Conservation (phyloP, 2,797 vertebrate species). For the Mustela erminea region DNA sequence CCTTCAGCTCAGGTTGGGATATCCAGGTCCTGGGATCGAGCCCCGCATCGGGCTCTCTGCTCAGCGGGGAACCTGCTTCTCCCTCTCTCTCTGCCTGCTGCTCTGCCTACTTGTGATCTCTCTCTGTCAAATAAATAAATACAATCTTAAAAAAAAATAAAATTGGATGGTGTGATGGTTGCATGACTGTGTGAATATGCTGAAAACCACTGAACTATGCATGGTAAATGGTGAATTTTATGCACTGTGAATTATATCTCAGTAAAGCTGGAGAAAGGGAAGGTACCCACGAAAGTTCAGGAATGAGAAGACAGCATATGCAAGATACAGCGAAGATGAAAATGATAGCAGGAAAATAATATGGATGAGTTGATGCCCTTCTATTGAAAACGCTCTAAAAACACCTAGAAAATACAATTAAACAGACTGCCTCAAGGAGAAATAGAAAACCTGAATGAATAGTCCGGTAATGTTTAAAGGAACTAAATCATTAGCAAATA, state of each 20-base stretch:
- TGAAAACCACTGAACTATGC: background rate
- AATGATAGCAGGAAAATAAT: background rate
- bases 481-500: background rate
- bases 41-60: too few species aligned
- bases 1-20: too few species aligned
- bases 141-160: background rate
- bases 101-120: too few species aligned
- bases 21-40: too few species aligned
- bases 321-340: background rate
- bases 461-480: background rate
- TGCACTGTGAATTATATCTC: background rate
- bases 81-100: too few species aligned
- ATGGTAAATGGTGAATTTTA: background rate
- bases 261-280: background rate
- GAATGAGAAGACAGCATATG: background rate
- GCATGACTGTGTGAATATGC: background rate
- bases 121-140: too few species aligned
- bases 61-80: too few species aligned
- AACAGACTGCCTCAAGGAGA: background rate
- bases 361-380: background rate
- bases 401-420: conserved; percentile 26
- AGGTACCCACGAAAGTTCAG: background rate
- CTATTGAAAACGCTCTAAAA: background rate
- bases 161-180: background rate
- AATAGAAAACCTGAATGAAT: background rate